Percentiles rank a stretch among this genome's conserved stretches.
phyloP scores from a whole-genome alignment of 2,797 vertebrate species.

The Xiphophorus birchmanni region DNA sequence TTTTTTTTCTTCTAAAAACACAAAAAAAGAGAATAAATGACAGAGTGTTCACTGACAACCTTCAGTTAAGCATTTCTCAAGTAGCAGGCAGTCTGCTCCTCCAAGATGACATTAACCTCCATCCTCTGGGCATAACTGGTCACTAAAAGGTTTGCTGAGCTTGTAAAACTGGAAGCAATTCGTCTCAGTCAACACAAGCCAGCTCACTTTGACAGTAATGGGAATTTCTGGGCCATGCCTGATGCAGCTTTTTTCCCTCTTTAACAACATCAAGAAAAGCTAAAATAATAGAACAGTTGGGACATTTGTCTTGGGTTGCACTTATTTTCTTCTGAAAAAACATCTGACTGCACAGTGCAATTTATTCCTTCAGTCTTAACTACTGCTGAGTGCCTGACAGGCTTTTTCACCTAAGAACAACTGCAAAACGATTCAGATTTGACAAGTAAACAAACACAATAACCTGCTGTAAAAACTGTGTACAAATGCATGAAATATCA shows the following conservation, averaged over 20 bases:
- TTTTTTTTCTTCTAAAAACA: not conserved
- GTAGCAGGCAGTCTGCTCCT: conserved; percentile 19
- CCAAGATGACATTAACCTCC: conserved; percentile 30
- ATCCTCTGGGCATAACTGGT: conserved; percentile 44
- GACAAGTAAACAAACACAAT: conserved; percentile 44
- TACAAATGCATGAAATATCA: conserved; percentile 12
- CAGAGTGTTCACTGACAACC: conserved; percentile 4
- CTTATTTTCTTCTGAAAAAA: conserved; percentile 14
- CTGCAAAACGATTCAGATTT: conserved; percentile 30
- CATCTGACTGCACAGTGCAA: conserved; percentile 8
- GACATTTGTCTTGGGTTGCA: conserved; percentile 12
- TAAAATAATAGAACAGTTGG: conserved; percentile 18
- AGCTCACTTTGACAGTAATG: conserved; percentile 42
- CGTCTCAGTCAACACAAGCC: conserved; percentile 46
- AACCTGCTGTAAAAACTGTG: conserved; percentile 27
- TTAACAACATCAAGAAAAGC: conserved; percentile 24
- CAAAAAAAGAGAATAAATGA: conserved; percentile 4
- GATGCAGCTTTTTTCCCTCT: conserved; percentile 36
- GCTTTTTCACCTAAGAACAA: conserved; percentile 40
- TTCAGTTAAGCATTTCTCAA: conserved; percentile 31
- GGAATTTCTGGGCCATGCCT: conserved; percentile 38
- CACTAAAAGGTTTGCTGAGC: conserved; percentile 63
- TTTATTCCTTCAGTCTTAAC: conserved; percentile 29
- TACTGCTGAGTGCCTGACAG: conserved; percentile 53
- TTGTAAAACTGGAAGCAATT: conserved; percentile 55